Conservation (phyloP, 2,797 vertebrate genomes). For the Cossypha niveicapilla region DNA sequence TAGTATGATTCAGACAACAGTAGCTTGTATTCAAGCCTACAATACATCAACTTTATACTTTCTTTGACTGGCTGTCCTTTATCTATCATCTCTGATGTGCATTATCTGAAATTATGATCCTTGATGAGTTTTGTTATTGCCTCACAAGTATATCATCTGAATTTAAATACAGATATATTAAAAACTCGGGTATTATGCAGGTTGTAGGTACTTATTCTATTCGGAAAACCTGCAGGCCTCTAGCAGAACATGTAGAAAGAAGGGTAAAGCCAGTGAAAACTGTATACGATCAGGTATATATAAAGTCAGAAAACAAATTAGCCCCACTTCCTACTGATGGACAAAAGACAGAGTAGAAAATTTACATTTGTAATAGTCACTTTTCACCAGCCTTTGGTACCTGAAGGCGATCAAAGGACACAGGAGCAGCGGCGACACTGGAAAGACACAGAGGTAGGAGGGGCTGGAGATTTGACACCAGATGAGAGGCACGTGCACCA, state of each 20-base stretch:
- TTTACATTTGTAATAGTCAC: not conserved
- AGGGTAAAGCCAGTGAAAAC: not conserved
- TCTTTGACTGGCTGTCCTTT: not conserved
- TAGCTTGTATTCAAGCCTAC: not conserved
- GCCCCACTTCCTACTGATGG: not conserved
- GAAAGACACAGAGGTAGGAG: not conserved
- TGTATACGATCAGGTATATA: not conserved
- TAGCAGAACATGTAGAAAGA: rapidly evolving
- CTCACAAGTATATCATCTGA: not conserved
- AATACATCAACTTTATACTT: constrained; percentile 17
- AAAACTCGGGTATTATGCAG: not conserved
- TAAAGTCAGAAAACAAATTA: not conserved
- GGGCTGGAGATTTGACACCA: not conserved
- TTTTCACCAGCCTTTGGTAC: not conserved
- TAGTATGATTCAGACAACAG: not conserved
- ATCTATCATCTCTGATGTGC: not conserved
- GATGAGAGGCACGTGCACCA: not conserved
- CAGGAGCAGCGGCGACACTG: rapidly evolving
- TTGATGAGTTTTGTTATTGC: not conserved
- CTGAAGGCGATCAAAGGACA: not conserved
- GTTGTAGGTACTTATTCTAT: not conserved
- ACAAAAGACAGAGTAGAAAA: not conserved
- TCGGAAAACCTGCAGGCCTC: not conserved
- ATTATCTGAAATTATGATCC: not conserved
- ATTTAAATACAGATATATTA: not conserved